phyloP scores from a whole-genome alignment of 1,140 invertebrate genomes.

The Pomacea maculata region DNA sequence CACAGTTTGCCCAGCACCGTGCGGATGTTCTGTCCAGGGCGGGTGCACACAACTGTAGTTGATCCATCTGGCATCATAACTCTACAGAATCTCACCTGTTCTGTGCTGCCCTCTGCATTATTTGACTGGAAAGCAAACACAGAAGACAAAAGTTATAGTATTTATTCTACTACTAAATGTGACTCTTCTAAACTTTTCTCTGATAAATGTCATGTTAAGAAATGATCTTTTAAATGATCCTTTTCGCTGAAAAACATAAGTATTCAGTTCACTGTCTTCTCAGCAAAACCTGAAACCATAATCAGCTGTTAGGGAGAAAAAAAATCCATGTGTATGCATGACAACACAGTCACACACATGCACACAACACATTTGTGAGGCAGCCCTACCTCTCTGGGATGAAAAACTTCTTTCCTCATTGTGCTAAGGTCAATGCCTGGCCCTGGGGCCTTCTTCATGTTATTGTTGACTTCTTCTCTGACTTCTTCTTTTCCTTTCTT shows the following conservation, averaged over 20 bases:
- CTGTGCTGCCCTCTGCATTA: conserved; percentile 10
- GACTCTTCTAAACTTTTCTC: no score
- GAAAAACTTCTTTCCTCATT: conserved; percentile 55
- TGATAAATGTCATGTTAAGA: no score
- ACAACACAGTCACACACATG: not conserved
- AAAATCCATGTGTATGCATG: not conserved
- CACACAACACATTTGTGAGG: not conserved
- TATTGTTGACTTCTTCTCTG: conserved; percentile 36
- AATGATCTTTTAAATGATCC: no score
- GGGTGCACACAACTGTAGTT: conserved; percentile 87
- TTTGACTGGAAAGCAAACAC: not conserved
- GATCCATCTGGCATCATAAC: conserved; percentile 90
- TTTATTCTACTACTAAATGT: no score
- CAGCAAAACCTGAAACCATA: not conserved
- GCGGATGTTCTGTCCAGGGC: conserved; percentile 78
- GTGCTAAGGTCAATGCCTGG: conserved; percentile 52
- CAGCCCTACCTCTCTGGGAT: conserved; percentile 71
- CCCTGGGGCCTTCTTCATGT: conserved; percentile 36
- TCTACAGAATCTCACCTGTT: conserved; percentile 74
- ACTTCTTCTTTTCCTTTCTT: conserved; percentile 29
- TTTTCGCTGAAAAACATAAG: not conserved
- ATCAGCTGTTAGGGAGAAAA: not conserved
- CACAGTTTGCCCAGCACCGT: conserved; percentile 82
- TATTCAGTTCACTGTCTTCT: not conserved
- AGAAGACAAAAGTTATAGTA: no score